A percentile compares a stretch with the other conserved stretches of the same genome.
phyloP scores from a whole-genome alignment of 2,888 invertebrate genomes.

The Eristalis intricaria region DNA sequence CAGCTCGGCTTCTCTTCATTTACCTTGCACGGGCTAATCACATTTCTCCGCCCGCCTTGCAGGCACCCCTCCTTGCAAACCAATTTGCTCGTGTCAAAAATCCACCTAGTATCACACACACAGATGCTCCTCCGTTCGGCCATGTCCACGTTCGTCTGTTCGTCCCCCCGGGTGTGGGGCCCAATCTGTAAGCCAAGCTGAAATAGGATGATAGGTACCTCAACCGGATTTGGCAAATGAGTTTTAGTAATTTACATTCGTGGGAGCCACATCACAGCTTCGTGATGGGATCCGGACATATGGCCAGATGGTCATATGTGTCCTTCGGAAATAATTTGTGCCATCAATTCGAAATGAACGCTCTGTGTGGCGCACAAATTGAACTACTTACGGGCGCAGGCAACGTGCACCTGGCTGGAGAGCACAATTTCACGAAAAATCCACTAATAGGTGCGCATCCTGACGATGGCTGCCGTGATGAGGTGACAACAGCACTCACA shows the following conservation, averaged over 20 bases:
- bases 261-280: neutral
- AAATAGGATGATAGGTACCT: neutral
- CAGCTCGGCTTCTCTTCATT: neutral
- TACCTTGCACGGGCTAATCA: neutral
- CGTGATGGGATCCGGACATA: constrained; percentile 12
- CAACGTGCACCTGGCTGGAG: neutral
- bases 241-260: constrained; percentile 39
- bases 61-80: neutral
- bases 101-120: neutral
- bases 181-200: neutral
- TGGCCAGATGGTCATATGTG: neutral
- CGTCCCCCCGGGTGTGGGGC: too few relatives aligned
- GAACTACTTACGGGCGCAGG: constrained; percentile 36
- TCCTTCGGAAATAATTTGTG: constrained; percentile 16
- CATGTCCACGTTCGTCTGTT: too few relatives aligned
- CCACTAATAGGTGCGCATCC: constrained; percentile 38
- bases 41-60: neutral
- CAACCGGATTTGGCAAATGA: constrained; percentile 13
- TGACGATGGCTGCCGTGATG: neutral
- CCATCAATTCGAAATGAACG: constrained; percentile 31
- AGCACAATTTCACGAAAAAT: constrained; percentile 10
- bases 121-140: too few relatives aligned
- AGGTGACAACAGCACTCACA: constrained; percentile 1
- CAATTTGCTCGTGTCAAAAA: neutral
- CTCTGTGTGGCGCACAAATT: constrained; percentile 38